phyloP scores from a whole-genome alignment of 2,113 vertebrate genomes.

The Microtus oregoni region DNA sequence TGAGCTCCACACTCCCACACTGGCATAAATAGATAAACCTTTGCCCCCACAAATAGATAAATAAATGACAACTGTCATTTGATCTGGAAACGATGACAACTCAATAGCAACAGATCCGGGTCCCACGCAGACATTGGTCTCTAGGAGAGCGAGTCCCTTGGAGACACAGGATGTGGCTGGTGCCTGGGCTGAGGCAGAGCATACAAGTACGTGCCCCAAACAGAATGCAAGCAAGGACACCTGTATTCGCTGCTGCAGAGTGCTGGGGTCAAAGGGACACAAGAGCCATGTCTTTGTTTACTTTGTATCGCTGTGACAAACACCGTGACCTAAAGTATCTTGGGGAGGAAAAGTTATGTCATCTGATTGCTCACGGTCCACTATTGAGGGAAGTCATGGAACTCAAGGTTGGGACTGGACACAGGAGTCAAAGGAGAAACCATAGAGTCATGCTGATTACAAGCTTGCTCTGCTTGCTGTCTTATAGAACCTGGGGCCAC shows the following conservation, averaged over 20 bases:
- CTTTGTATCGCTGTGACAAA: not conserved
- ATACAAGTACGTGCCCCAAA: not conserved
- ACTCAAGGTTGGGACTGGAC: not conserved
- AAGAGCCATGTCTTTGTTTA: not conserved
- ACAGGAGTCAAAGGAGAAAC: not conserved
- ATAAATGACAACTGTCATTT: not conserved
- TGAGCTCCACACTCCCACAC: not conserved
- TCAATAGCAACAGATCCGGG: not conserved
- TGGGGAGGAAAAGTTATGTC: not conserved
- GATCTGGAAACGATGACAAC: not conserved
- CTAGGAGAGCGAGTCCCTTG: not conserved
- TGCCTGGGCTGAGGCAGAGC: not conserved
- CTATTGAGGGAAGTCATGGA: not conserved
- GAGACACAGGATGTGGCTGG: not conserved
- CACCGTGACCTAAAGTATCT: not conserved
- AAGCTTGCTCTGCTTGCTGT: not conserved
- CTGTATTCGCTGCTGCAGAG: fast-evolving
- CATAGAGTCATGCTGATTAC: no score
- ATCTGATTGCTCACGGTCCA: not conserved
- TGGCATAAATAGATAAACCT: no score
- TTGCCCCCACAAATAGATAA: not conserved
- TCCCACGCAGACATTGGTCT: not conserved
- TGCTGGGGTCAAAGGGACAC: not conserved
- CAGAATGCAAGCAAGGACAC: not conserved
- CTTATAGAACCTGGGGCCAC: not conserved